These are phyloP conservation scores for Drosophila asahinai DNA, from an alignment of 1,140 invertebrate genomes.

Conservation along the genomic window DNA sequence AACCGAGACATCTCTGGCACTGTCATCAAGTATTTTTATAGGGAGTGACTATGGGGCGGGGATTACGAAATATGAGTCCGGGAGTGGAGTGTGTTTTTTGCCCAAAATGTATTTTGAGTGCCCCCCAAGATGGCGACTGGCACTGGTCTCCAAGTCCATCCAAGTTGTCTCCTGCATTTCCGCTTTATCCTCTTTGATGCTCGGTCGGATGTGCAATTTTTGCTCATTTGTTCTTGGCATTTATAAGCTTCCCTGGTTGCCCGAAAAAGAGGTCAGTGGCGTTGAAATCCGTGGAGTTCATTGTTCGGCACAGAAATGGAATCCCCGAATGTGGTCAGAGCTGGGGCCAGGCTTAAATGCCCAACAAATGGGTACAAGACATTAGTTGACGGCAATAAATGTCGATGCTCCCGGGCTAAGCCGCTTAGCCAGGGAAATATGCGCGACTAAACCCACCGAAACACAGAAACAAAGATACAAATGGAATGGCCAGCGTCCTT, in stretches of 20 bases:
- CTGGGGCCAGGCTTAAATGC: conserved; percentile 39
- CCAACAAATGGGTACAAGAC: conserved; percentile 60
- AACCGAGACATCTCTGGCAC: conserved; percentile 35
- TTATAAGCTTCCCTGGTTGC: conserved; percentile 32
- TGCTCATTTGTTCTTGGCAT: conserved; percentile 62
- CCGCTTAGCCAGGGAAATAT: conserved; percentile 57
- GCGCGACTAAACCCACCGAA: conserved; percentile 41
- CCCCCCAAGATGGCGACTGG: conserved; percentile 54
- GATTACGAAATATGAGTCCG: conserved; percentile 12
- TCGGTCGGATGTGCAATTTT: conserved; percentile 61
- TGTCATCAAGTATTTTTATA: conserved; percentile 45
- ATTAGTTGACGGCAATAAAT: conserved; percentile 65
- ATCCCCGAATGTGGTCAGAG: conserved; percentile 24
- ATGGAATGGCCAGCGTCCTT: conserved; percentile 19
- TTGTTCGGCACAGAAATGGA: conserved; percentile 32
- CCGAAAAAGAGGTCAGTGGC: conserved; percentile 50
- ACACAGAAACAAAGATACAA: conserved; percentile 43
- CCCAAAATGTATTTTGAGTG: conserved; percentile 52
- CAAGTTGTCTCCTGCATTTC: conserved; percentile 53
- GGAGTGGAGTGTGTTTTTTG: conserved; percentile 33
- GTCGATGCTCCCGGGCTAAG: conserved; percentile 58
- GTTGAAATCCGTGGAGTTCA: conserved; percentile 34
- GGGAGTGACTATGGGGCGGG: conserved; percentile 20
- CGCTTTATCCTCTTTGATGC: conserved; percentile 42
- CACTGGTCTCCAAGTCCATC: conserved; percentile 32